phyloP scores from a whole-genome alignment of 92 coral and sea anemone species.

The Actinernus sp. region DNA sequence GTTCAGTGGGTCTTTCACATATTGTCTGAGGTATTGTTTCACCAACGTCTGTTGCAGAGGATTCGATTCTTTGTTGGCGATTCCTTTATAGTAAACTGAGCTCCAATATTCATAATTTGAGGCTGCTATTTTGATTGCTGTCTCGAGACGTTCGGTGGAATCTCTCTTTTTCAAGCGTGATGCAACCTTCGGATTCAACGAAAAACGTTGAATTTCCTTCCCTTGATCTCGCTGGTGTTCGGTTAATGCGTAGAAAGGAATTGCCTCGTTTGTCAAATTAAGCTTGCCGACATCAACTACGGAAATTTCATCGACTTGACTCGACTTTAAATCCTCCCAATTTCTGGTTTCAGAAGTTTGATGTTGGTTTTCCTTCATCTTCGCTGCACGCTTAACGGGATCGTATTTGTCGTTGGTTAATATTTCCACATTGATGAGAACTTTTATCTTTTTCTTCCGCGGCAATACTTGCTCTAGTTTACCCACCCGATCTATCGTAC shows the following conservation, averaged over 20 bases:
- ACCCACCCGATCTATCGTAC: constrained; percentile 20
- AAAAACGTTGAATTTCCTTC: background rate
- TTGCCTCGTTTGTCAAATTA: constrained; percentile 3
- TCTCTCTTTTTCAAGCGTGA: constrained; percentile 49
- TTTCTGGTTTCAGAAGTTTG: too few relatives aligned
- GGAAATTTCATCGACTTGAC: constrained; percentile 3
- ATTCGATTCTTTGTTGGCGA: constrained; percentile 47
- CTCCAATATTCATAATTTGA: constrained; percentile 84
- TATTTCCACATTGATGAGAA: constrained; percentile 7
- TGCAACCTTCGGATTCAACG: constrained; percentile 1
- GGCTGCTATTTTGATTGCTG: constrained; percentile 76
- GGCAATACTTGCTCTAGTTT: constrained; percentile 31
- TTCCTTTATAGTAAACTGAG: constrained; percentile 45
- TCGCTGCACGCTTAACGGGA: constrained; percentile 2
- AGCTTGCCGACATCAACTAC: constrained; percentile 19
- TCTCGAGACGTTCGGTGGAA: constrained; percentile 52
- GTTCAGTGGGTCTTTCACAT: constrained; percentile 75
- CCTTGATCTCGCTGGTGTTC: background rate
- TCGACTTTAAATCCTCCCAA: background rate
- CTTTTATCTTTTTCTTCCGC: constrained; percentile 35
- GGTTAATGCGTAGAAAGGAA: constrained; percentile 8
- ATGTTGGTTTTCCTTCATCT: background rate
- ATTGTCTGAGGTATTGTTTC: constrained; percentile 68
- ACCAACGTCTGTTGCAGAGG: constrained; percentile 56
- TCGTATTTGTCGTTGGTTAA: constrained; percentile 43